Evolutionary conservation across 2,888 invertebrate genomes (phyloP).

Genomic region (Diadegma fenestrale): DNA sequence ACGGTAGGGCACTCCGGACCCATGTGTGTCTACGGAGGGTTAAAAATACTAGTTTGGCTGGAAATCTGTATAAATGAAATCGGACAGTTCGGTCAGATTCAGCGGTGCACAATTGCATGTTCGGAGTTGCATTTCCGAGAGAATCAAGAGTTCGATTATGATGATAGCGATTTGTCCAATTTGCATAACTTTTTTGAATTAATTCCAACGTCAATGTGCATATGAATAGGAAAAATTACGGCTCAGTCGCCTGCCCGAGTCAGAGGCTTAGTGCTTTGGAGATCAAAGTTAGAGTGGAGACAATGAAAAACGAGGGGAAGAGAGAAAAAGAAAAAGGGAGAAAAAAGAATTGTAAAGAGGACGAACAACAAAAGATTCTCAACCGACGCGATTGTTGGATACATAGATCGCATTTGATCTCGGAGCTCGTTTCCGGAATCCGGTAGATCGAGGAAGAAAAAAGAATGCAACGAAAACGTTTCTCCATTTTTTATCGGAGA

Average conservation of each 20-base stretch:
- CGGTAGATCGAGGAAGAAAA: not conserved
- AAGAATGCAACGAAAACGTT: constrained; percentile 16
- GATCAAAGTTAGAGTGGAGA: constrained; percentile 38
- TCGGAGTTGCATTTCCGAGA: not conserved
- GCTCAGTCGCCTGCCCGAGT: not conserved
- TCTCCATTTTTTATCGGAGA: not conserved
- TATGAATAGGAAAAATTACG: constrained; percentile 1
- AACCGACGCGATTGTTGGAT: constrained; percentile 29
- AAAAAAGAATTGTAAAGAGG: constrained; percentile 8
- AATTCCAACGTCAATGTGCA: not conserved
- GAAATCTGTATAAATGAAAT: too few species aligned
- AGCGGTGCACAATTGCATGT: too few species aligned
- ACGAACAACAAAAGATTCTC: constrained; percentile 48
- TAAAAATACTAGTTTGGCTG: too few species aligned
- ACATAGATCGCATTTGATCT: constrained; percentile 45
- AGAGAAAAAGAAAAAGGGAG: not conserved
- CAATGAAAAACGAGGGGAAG: constrained; percentile 9
- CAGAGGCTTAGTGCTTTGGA: constrained; percentile 27
- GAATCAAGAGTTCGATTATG: not conserved
- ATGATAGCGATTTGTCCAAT: not conserved
- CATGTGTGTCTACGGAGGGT: too few species aligned
- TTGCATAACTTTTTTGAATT: not conserved
- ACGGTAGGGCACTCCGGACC: too few species aligned
- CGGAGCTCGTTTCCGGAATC: constrained; percentile 29
- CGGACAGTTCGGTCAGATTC: too few species aligned